These are phyloP conservation scores for Myripristis murdjan DNA, from an alignment of 2,797 vertebrate genomes.

Conservation along the genomic window DNA sequence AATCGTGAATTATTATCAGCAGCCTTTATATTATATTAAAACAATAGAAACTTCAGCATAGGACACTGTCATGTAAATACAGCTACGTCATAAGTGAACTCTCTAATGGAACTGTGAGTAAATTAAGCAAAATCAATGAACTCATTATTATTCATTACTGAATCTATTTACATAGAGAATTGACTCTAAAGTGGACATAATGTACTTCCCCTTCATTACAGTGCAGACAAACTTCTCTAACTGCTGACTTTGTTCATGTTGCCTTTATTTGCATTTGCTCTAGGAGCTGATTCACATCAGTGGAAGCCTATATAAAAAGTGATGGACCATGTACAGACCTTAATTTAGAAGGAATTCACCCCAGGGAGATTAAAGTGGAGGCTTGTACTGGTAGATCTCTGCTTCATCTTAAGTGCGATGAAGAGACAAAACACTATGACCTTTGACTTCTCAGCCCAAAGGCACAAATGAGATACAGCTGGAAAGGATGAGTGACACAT, in stretches of 20 bases:
- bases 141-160: slow-evolving; percentile 39
- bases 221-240: slow-evolving; percentile 19
- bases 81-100: neutral
- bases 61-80: neutral
- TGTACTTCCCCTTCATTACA: slow-evolving; percentile 35
- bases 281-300: slow-evolving; percentile 29
- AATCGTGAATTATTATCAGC: neutral
- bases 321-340: slow-evolving; percentile 30
- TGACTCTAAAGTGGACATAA: slow-evolving; percentile 27
- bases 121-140: slow-evolving; percentile 53
- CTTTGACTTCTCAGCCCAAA: slow-evolving; percentile 58
- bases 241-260: slow-evolving; percentile 31
- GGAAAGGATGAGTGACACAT: slow-evolving; percentile 36
- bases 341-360: slow-evolving; percentile 42
- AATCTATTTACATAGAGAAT: slow-evolving; percentile 41
- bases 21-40: too few species aligned
- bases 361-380: slow-evolving; percentile 41
- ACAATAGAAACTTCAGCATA: neutral
- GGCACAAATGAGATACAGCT: slow-evolving; percentile 67
- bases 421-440: slow-evolving; percentile 52
- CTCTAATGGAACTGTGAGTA: slow-evolving; percentile 33
- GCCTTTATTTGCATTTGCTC: slow-evolving; percentile 17
- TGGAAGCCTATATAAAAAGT: slow-evolving; percentile 28
- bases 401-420: slow-evolving; percentile 41
- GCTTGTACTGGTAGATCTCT: slow-evolving; percentile 15